Percentiles rank a stretch among this genome's conserved stretches.
Evolutionary conservation across 2,113 vertebrate species (phyloP).

Genomic region (Ctenodactylus gundi): DNA sequence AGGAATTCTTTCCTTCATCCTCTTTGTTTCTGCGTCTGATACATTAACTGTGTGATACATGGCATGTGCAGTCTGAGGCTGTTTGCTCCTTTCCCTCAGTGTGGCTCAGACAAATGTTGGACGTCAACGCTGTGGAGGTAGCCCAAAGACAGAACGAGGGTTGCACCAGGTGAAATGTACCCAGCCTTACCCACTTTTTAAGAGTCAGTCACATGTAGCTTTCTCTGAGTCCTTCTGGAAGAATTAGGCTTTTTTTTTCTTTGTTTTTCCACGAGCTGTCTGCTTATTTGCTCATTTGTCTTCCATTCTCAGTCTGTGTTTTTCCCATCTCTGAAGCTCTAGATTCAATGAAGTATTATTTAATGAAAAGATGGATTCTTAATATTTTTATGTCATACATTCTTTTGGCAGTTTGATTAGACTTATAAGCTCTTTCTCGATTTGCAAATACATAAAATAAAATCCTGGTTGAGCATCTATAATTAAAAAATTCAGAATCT

Average conservation of each 20-base stretch:
- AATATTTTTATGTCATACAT: background rate
- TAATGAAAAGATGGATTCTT: background rate
- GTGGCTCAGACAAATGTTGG: no score
- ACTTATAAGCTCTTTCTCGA: background rate
- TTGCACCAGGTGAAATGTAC: background rate
- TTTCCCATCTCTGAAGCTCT: background rate
- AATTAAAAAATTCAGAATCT: background rate
- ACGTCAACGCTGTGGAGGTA: no score
- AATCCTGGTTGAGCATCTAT: background rate
- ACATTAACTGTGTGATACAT: no score
- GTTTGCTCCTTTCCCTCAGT: no score
- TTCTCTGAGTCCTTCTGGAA: background rate
- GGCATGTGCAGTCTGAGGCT: no score
- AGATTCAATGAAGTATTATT: background rate
- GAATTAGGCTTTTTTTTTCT: background rate
- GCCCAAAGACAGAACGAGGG: background rate
- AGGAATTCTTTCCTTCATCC: no score
- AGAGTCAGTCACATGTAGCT: background rate
- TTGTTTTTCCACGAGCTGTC: background rate
- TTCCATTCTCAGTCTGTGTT: background rate
- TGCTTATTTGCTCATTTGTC: background rate
- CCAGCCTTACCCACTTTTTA: background rate
- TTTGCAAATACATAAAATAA: conserved; percentile 5
- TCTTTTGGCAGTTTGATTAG: background rate
- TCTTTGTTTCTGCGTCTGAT: no score